These are phyloP conservation scores for Nematopogon swammerdamellus DNA, from an alignment of 2,888 invertebrate genomes.

Conservation along the genomic window DNA sequence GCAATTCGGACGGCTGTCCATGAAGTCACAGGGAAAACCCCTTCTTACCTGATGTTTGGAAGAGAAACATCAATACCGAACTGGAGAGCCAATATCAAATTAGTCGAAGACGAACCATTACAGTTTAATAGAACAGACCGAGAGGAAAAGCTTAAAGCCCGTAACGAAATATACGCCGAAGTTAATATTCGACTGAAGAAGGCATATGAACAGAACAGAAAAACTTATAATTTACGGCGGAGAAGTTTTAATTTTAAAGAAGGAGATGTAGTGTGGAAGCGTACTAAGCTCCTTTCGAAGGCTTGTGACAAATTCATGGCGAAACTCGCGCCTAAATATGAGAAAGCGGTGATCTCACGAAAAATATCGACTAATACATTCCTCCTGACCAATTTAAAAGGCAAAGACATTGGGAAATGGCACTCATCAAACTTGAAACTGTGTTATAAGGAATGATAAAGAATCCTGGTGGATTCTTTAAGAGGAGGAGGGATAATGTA, in stretches of 20 bases:
- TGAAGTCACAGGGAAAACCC: constrained; percentile 14
- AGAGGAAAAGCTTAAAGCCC: no score
- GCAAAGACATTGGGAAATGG: no score
- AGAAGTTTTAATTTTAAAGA: not conserved
- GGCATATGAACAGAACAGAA: constrained; percentile 1
- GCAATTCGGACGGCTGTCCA: constrained; percentile 17
- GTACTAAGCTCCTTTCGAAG: constrained; percentile 10
- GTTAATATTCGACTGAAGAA: not conserved
- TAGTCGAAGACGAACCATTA: constrained; percentile 3
- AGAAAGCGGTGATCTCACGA: constrained; percentile 1
- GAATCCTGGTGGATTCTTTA: no score
- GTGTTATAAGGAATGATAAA: no score
- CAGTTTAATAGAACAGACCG: not conserved
- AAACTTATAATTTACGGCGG: not conserved
- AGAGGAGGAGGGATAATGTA: no score
- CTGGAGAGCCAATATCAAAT: no score
- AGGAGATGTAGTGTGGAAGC: constrained; percentile 9
- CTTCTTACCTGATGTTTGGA: constrained; percentile 14
- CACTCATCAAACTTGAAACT: not conserved
- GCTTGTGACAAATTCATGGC: constrained; percentile 7
- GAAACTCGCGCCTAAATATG: constrained; percentile 6
- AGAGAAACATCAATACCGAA: constrained; percentile 11
- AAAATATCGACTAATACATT: constrained; percentile 4
- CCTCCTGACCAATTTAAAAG: no score
- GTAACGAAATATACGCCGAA: not conserved